These are phyloP conservation scores for Antheraea mylitta DNA, from an alignment of 1,140 invertebrate species.

Conservation along the genomic window DNA sequence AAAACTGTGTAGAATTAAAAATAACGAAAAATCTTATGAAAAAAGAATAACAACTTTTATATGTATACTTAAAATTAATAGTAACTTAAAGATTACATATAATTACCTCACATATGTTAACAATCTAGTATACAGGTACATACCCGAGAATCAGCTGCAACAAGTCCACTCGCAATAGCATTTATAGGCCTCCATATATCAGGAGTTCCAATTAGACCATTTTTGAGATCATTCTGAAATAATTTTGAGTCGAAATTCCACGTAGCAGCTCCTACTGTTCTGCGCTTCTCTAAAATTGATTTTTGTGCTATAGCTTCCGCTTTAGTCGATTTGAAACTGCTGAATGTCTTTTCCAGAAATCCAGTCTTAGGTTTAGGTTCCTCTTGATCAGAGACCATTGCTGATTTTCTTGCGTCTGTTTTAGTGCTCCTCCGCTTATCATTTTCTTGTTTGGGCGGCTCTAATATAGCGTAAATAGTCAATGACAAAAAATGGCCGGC, in stretches of 20 bases:
- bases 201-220: slow-evolving; percentile 83
- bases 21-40: too few species aligned
- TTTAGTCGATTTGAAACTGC: slow-evolving; percentile 68
- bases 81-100: too few species aligned
- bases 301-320: slow-evolving; percentile 57
- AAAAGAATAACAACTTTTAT: too few species aligned
- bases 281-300: slow-evolving; percentile 81
- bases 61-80: too few species aligned
- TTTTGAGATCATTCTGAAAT: slow-evolving; percentile 82
- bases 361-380: slow-evolving; percentile 57
- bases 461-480: slow-evolving; percentile 86
- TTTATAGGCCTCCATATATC: slow-evolving; percentile 87
- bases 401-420: slow-evolving; percentile 68
- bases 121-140: slow-evolving; percentile 32
- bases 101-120: too few species aligned
- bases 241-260: slow-evolving; percentile 85
- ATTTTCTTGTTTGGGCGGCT: slow-evolving; percentile 72
- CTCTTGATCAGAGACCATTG: slow-evolving; percentile 66
- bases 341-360: slow-evolving; percentile 60
- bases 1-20: background rate
- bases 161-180: slow-evolving; percentile 83
- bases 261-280: slow-evolving; percentile 84
- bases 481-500: slow-evolving; percentile 86
- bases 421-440: slow-evolving; percentile 59
- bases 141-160: slow-evolving; percentile 80